Conservation (phyloP, 2,797 vertebrate genomes). For the Aselliscus stoliczkanus region DNA sequence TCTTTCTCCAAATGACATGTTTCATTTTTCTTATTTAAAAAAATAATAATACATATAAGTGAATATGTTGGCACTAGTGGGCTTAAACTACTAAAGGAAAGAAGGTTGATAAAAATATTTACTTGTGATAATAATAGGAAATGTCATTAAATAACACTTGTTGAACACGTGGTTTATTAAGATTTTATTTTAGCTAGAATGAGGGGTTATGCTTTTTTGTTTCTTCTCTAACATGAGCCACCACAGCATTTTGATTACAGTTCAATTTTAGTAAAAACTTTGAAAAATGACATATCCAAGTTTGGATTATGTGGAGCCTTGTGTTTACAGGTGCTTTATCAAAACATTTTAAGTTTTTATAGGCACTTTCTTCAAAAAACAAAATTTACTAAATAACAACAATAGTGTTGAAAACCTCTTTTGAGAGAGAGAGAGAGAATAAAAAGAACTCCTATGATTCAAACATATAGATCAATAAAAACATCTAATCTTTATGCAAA, state of each 20-base stretch:
- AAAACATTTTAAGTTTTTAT: background rate
- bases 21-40: background rate
- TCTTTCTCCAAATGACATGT: background rate
- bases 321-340: background rate
- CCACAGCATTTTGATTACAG: background rate
- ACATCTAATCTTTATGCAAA: slow-evolving; percentile 14
- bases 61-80: background rate
- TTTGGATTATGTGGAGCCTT: background rate
- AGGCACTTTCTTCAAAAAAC: background rate
- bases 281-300: background rate
- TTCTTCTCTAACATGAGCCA: background rate
- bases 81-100: background rate
- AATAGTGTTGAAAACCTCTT: background rate
- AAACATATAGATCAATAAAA: slow-evolving; percentile 32
- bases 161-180: background rate
- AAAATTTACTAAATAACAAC: background rate
- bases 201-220: background rate
- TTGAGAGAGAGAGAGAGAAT: background rate
- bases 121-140: background rate
- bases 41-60: background rate
- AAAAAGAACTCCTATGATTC: background rate
- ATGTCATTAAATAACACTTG: background rate
- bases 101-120: background rate
- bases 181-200: slow-evolving; percentile 24
- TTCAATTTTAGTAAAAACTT: slow-evolving; percentile 29